These are phyloP conservation scores for Actias luna DNA, from an alignment of 2,888 invertebrate genomes.

Conservation along the genomic window DNA sequence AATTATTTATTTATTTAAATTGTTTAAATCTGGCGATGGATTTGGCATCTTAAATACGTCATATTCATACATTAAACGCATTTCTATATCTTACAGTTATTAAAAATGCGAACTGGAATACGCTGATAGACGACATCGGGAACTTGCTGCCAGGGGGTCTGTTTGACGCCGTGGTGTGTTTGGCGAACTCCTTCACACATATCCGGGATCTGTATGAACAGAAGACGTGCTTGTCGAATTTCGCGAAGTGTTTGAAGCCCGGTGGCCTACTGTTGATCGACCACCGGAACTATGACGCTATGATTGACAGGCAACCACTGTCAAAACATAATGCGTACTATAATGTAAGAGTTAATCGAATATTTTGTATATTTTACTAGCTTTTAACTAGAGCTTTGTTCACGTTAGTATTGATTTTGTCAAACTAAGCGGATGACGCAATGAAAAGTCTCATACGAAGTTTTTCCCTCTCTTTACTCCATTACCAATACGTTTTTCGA, in stretches of 20 bases:
- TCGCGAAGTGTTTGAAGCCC: constrained; percentile 87
- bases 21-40: too few relatives aligned
- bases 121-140: constrained; percentile 14
- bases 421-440: too few relatives aligned
- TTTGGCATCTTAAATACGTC: too few relatives aligned
- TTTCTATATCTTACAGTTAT: constrained; percentile 12
- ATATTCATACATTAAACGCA: too few relatives aligned
- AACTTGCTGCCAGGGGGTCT: constrained; percentile 54
- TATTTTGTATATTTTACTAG: too few relatives aligned
- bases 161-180: neutral
- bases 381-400: too few relatives aligned
- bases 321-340: constrained; percentile 15
- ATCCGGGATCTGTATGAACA: constrained; percentile 5
- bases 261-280: constrained; percentile 89
- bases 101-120: constrained; percentile 18
- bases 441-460: too few relatives aligned
- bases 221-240: constrained; percentile 41
- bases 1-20: too few relatives aligned
- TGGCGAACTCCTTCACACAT: neutral
- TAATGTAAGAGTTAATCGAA: too few relatives aligned
- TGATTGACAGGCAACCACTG: constrained; percentile 84
- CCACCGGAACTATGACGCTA: constrained; percentile 89
- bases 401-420: too few relatives aligned
- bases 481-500: too few relatives aligned
- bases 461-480: too few relatives aligned